Base-by-base conservation (phyloP, 2,888 invertebrate species). In the Lasioglossum vierecki region DNA sequence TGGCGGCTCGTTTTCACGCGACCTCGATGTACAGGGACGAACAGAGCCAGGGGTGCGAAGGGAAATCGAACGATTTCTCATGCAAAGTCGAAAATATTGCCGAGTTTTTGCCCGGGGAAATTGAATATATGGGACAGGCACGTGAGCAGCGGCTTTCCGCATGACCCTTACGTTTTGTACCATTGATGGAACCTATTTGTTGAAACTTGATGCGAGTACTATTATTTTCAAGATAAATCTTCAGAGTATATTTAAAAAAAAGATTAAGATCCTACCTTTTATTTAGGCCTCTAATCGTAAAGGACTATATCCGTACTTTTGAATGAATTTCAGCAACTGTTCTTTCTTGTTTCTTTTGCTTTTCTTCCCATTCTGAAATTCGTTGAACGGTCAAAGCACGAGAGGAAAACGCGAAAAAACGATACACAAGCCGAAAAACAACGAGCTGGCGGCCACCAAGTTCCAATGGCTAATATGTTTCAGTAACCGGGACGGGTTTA, bases 401-500 rank as follows among this genome's bases (percentile, higher is more conserved):
- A 18, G 22, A 30, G 15, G 18, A 15, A 35, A 66, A 35, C 22
- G 0, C 30, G 35, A 18, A 9, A 35, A 66, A 35, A 22, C 18
- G 26, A 63, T 30, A 30, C 63, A 13, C 15, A 30, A 15, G 6
- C 30, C 73, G 73, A 74, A 39, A 74, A 74, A 53, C 53, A 35
- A 8, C 35, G 53, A 53, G 30, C 46, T n/a, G n/a, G 8, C 18
- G 26, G 1, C 0, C 22, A 68, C 5, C 41, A 11, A 2, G 49
- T 13, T 35, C 0, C 46, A 22, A 70, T 13, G 60, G 39, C n/a
- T 68, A 68, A 75, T 74, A 57, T 39, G 80, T 80, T 82, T 70
- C 74, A 74, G 70, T 74, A 74, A 15, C 46, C 57, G 60, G 30
- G 22, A 57, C 30, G 35, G 15, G 68, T 82, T 44, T 80, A 80